These are phyloP conservation scores for Hyposoter didymator DNA, from an alignment of 2,888 invertebrate species.

Conservation along the genomic window DNA sequence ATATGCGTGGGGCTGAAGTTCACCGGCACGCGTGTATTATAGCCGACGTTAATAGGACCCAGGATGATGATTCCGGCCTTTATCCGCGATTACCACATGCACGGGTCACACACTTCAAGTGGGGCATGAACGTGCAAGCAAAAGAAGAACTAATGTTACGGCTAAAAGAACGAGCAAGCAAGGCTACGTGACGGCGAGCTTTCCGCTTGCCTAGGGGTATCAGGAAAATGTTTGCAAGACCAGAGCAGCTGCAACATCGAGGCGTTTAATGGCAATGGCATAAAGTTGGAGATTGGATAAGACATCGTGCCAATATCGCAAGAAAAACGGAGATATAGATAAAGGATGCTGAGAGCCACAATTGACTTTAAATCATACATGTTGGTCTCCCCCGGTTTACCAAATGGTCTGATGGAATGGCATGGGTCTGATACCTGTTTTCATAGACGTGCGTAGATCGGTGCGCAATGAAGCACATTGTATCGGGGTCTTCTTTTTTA, in stretches of 20 bases:
- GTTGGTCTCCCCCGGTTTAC: conserved; percentile 13
- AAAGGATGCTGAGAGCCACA: conserved; percentile 48
- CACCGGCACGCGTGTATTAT: conserved; percentile 50
- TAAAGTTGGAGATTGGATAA: conserved; percentile 56
- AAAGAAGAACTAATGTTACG: conserved; percentile 59
- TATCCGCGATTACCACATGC: conserved; percentile 63
- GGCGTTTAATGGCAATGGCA: conserved; percentile 55
- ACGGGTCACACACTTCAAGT: conserved; percentile 24
- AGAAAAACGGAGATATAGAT: conserved; percentile 46
- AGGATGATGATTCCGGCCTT: conserved; percentile 51
- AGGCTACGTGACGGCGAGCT: conserved; percentile 48
- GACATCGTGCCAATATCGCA: conserved; percentile 52
- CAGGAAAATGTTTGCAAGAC: conserved; percentile 42
- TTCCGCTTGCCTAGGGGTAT: conserved; percentile 38
- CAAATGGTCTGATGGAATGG: background rate
- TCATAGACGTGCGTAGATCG: background rate
- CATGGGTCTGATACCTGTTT: background rate
- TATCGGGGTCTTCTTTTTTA: background rate
- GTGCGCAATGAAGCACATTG: background rate
- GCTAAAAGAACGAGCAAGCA: conserved; percentile 41
- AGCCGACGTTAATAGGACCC: conserved; percentile 58
- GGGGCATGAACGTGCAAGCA: conserved; percentile 34
- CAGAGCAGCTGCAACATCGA: conserved; percentile 47
- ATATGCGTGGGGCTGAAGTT: conserved; percentile 48
- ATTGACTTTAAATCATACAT: conserved; percentile 56